phyloP scores from a whole-genome alignment of 35 echinoderm and acorn worm species.

The Ophioderma brevispina region DNA sequence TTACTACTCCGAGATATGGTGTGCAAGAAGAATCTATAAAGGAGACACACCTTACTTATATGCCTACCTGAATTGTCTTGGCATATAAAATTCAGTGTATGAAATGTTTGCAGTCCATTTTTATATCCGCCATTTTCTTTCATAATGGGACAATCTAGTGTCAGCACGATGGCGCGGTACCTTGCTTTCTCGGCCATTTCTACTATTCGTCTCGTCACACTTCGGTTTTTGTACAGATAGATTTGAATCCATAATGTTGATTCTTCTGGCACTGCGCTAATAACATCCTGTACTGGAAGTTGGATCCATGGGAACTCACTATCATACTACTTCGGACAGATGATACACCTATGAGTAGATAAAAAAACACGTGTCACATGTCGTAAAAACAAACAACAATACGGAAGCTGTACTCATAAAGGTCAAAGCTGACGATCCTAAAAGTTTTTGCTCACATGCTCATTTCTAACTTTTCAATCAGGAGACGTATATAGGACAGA shows the following conservation, averaged over 20 bases:
- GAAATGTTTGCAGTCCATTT: too few species aligned
- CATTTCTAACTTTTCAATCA: too few species aligned
- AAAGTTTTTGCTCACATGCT: too few species aligned
- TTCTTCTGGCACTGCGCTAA: slow-evolving; percentile 4
- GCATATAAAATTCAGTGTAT: not conserved
- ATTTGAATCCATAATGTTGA: slow-evolving; percentile 67
- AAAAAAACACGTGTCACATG: too few species aligned
- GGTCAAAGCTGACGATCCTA: too few species aligned
- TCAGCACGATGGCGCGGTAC: slow-evolving; percentile 76
- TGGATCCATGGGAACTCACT: slow-evolving; percentile 10
- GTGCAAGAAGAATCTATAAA: too few species aligned
- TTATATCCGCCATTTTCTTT: not conserved
- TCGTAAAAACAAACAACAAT: too few species aligned
- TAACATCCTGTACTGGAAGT: slow-evolving; percentile 16
- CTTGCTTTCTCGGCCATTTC: slow-evolving; percentile 53
- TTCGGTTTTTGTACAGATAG: slow-evolving; percentile 36
- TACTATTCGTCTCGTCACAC: slow-evolving; percentile 16
- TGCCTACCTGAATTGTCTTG: not conserved
- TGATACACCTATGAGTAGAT: too few species aligned
- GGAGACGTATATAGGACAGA: too few species aligned
- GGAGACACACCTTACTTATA: too few species aligned
- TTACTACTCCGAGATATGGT: too few species aligned
- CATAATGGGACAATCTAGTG: slow-evolving; percentile 56
- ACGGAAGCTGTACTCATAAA: too few species aligned
- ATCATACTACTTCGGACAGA: not conserved